phyloP scores from a whole-genome alignment of 2,797 vertebrate genomes.

The Microctenopoma steveboyesi region DNA sequence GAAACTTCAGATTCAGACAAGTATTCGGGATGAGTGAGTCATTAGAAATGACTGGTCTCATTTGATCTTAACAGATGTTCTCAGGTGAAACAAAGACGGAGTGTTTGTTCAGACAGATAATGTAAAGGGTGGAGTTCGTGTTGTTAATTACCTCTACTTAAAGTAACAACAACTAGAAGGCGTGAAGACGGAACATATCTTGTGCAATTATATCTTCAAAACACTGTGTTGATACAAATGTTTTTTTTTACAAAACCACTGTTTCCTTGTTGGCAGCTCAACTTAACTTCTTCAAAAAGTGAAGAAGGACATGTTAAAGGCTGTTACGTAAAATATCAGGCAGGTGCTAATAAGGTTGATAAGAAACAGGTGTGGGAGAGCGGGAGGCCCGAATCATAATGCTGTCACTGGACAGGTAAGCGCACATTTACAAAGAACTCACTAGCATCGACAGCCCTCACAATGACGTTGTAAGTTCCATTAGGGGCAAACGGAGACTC shows the following conservation, averaged over 20 bases:
- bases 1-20: not conserved
- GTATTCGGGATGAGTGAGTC: conserved; percentile 23
- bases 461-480: conserved; percentile 77
- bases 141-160: not conserved
- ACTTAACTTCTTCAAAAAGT: not conserved
- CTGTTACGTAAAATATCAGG: not conserved
- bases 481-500: conserved; percentile 82
- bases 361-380: not conserved
- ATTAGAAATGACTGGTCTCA: conserved; percentile 1
- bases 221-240: not conserved
- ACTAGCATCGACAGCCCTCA: conserved; percentile 79
- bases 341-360: not conserved
- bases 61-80: conserved; percentile 19
- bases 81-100: conserved; percentile 2
- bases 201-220: not conserved
- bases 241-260: not conserved
- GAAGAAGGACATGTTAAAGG: not conserved
- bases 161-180: not conserved
- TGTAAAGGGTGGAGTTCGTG: conserved; percentile 33
- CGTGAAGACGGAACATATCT: fast-evolving
- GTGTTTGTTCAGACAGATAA: conserved; percentile 31
- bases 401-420: not conserved
- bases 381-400: not conserved
- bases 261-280: not conserved
- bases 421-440: conserved; percentile 46